A percentile compares a stretch with the other conserved stretches of the same genome.
Conservation (phyloP, 2,888 invertebrate genomes). For the Kuschelorhynchus macadamiae region DNA sequence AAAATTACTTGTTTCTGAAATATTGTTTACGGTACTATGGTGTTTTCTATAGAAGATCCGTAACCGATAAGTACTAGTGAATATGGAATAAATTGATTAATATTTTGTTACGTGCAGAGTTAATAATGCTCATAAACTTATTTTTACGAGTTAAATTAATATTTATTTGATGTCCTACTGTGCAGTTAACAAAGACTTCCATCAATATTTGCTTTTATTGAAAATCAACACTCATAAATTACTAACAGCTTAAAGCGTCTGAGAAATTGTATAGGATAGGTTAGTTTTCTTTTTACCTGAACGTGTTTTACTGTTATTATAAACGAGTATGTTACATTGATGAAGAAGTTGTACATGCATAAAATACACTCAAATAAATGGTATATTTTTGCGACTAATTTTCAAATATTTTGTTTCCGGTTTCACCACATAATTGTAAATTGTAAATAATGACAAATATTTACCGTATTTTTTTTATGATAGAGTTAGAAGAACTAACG, state of each 20-base stretch:
- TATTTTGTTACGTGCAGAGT: slow-evolving; percentile 20
- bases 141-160: slow-evolving; percentile 23
- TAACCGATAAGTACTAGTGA: not conserved
- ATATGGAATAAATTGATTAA: slow-evolving; percentile 28
- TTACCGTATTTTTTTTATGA: too few relatives aligned
- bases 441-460: too few relatives aligned
- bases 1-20: slow-evolving; percentile 8
- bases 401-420: too few relatives aligned
- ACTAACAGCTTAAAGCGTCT: not conserved
- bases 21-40: not conserved
- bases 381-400: too few relatives aligned
- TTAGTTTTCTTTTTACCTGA: too few relatives aligned
- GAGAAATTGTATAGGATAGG: too few relatives aligned
- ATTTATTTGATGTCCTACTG: slow-evolving; percentile 23
- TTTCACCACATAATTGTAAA: too few relatives aligned
- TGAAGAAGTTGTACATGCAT: too few relatives aligned
- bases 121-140: slow-evolving; percentile 23
- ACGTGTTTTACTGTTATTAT: too few relatives aligned
- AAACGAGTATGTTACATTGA: too few relatives aligned
- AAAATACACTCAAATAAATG: too few relatives aligned
- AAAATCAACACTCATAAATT: slow-evolving; percentile 6
- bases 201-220: slow-evolving; percentile 26
- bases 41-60: not conserved
- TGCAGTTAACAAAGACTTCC: not conserved
- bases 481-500: too few relatives aligned